A percentile compares a stretch with the other conserved stretches of the same genome.
These are phyloP conservation scores for Pteronotus mesoamericanus DNA, from an alignment of 2,797 vertebrate genomes.

Conservation along the genomic window DNA sequence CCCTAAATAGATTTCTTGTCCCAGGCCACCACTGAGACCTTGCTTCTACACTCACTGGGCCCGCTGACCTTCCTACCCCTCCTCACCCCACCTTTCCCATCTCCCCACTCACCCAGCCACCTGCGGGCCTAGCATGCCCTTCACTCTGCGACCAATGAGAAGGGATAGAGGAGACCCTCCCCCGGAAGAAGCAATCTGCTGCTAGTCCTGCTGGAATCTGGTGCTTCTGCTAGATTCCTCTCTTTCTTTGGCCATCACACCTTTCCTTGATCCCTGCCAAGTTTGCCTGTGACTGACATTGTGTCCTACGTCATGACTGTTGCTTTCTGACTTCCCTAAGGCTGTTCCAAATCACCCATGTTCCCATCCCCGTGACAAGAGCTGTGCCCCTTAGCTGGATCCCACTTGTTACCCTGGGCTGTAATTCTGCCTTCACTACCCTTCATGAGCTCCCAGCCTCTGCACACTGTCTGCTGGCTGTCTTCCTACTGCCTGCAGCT, in stretches of 20 bases:
- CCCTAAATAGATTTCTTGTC: background rate
- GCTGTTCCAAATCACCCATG: background rate
- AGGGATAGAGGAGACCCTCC: background rate
- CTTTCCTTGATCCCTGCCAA: rapidly evolving
- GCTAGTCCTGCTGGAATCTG: background rate
- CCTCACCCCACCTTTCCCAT: rapidly evolving
- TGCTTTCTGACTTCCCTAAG: background rate
- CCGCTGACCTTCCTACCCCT: no score
- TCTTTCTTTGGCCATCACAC: background rate
- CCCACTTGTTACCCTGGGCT: background rate
- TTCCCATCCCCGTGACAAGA: background rate
- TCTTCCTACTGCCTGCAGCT: background rate
- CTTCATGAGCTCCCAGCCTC: background rate
- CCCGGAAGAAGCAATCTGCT: background rate
- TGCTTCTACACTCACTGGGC: background rate
- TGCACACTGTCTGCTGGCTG: background rate
- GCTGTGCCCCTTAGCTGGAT: background rate
- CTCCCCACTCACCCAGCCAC: background rate
- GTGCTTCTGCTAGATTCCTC: background rate
- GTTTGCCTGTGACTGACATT: background rate
- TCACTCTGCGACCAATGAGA: background rate
- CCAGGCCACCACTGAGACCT: background rate
- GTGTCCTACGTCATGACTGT: background rate
- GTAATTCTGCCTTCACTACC: background rate
- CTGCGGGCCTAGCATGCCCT: background rate